Percentiles rank a stretch among this genome's conserved stretches.
Evolutionary conservation across 2,113 vertebrate species (phyloP).

Genomic region (Rhea americana): DNA sequence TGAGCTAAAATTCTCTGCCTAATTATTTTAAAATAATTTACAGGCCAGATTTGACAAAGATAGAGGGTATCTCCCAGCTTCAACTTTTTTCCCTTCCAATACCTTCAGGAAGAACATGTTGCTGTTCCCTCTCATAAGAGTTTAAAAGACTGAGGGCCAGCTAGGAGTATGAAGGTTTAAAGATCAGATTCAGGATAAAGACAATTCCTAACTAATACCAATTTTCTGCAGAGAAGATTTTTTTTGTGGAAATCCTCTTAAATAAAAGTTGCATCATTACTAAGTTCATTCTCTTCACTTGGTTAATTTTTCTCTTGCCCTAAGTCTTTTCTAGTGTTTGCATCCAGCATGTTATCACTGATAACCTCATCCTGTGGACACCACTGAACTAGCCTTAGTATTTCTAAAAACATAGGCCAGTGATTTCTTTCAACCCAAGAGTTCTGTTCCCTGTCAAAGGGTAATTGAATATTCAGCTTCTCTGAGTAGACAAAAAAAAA

Average conservation of each 20-base stretch:
- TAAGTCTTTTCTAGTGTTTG: neutral
- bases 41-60: neutral
- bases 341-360: neutral
- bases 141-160: neutral
- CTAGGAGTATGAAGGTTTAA: neutral
- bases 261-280: neutral
- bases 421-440: neutral
- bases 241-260: neutral
- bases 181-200: neutral
- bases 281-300: neutral
- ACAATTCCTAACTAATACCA: neutral
- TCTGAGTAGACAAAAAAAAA: neutral
- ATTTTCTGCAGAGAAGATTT: neutral
- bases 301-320: neutral
- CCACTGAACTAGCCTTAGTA: neutral
- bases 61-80: neutral
- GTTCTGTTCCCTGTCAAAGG: neutral
- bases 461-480: neutral
- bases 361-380: neutral
- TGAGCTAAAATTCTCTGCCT: neutral
- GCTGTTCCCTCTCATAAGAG: neutral
- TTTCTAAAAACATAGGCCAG: neutral
- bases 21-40: neutral
- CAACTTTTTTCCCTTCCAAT: neutral
- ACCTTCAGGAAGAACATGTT: neutral